Evolutionary conservation across 2,888 invertebrate species (phyloP), one percentile per base, ranked within the genome.

Genomic region (Erannis defoliaria): DNA sequence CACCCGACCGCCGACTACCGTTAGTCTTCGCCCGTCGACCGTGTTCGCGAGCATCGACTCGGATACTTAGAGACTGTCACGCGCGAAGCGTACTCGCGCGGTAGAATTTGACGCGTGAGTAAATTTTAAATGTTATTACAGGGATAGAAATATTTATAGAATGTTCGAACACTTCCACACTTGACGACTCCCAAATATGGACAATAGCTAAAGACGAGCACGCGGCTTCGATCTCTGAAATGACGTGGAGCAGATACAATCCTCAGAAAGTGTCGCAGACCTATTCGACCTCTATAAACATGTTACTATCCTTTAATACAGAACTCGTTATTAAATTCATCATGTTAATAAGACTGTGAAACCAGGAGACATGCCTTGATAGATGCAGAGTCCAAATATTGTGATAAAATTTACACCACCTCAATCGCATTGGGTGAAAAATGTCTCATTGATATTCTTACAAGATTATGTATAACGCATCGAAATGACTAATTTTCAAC

Each of bases 111-210:
- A 62, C 62, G 82, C 78, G 80, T 73, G 73, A 68, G 68, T 73
- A 64, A 71, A 75, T 55, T 61, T 65, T 73, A 55, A 64, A 66
- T 55, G 64, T 55, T 59, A 49, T 60, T 82, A 82, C 86, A 84
- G 82, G 86, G 84, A 85, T 82, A 85, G 75, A 55, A 78, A 71
- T 70, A 72, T 74, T 78, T 75, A 76, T 81, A 80, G 76, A 67
- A 74, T 71, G 77, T 75, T 75, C 70, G 76, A 72, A 73, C 64
- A 12, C 12, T 75, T 74, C 70, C 75, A 71, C 72, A 18, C 18
- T 33, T 38, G 55, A 57, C 62, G 54, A 58, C 43, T 4, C 31
- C 10, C 33, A 33, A 31, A 16, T 10, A 35, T 19, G 46, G 35
- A 56, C 55, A 43, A 31, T 21, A 35, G 33, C 19, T 33, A 40